Percentiles rank a stretch among this genome's conserved stretches.
Evolutionary conservation across 1,140 invertebrate species (phyloP).

Genomic region (Phortica variegata): DNA sequence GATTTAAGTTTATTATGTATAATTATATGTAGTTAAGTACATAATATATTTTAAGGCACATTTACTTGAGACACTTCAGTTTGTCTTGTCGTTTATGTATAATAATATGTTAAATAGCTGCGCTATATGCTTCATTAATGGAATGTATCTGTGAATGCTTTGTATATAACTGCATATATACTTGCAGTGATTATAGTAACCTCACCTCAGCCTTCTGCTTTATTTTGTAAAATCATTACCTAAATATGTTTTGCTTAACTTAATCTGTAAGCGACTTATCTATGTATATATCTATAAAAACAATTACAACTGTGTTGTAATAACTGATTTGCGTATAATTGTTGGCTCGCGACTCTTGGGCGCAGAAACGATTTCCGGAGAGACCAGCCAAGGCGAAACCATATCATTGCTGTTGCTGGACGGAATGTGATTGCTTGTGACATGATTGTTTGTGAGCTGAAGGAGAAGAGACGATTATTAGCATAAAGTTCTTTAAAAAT

Average conservation of each 20-base stretch:
- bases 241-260: constrained; percentile 21
- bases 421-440: constrained; percentile 55
- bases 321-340: constrained; percentile 79
- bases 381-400: constrained; percentile 77
- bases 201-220: too few species aligned
- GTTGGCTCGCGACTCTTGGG: constrained; percentile 67
- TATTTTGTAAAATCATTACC: too few species aligned
- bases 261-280: constrained; percentile 28
- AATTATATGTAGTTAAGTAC: constrained; percentile 18
- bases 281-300: constrained; percentile 46
- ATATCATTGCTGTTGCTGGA: constrained; percentile 49
- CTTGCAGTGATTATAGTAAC: too few species aligned
- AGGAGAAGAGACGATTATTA: constrained; percentile 32
- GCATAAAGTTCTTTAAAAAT: too few species aligned
- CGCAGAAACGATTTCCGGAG: constrained; percentile 68
- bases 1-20: too few species aligned
- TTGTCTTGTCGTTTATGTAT: constrained; percentile 32
- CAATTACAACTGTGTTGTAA: constrained; percentile 76
- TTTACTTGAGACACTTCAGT: constrained; percentile 39
- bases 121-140: too few species aligned
- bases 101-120: too few species aligned
- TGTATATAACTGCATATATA: too few species aligned
- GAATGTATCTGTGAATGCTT: constrained; percentile 36
- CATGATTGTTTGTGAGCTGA: constrained; percentile 58
- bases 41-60: constrained; percentile 45